Percentiles rank a stretch among this genome's conserved stretches.
phyloP scores from a whole-genome alignment of 2,113 vertebrate species.

The Engraulis encrasicolus region DNA sequence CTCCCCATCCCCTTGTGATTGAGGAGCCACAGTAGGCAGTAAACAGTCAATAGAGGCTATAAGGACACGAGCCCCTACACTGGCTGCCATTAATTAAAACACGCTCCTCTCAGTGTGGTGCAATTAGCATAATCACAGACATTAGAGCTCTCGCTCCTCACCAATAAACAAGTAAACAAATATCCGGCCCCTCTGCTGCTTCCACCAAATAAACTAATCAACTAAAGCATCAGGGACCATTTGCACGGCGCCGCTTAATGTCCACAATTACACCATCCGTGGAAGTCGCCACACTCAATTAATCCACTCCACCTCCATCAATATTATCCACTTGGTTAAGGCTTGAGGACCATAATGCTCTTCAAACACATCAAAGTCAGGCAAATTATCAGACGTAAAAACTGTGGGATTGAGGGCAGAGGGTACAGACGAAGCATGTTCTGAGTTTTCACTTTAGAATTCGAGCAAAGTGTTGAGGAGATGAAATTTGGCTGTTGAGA shows the following conservation, averaged over 20 bases:
- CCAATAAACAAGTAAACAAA: constrained; percentile 51
- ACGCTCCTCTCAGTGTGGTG: constrained; percentile 46
- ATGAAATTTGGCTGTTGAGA: background rate
- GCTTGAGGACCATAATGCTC: constrained; percentile 7
- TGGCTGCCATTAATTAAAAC: constrained; percentile 53
- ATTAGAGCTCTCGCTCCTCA: constrained; percentile 34
- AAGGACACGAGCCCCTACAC: constrained; percentile 22
- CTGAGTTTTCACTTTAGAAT: background rate
- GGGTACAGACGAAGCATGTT: background rate
- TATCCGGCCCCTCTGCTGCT: too few relatives aligned
- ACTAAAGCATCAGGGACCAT: too few relatives aligned
- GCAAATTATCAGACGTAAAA: background rate
- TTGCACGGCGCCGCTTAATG: constrained; percentile 46
- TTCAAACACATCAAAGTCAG: background rate
- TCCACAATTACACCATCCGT: constrained; percentile 43
- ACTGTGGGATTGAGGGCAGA: background rate
- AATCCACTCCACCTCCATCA: background rate
- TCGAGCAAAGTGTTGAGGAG: background rate
- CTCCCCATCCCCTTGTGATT: background rate
- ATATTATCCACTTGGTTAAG: constrained; percentile 12
- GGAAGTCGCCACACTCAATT: constrained; percentile 34
- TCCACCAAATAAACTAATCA: too few relatives aligned
- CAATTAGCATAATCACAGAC: constrained; percentile 57
- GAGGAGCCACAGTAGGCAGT: background rate
- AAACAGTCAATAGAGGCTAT: background rate